Conservation (phyloP, 1,140 invertebrate species). For the Brachionus rubens region DNA sequence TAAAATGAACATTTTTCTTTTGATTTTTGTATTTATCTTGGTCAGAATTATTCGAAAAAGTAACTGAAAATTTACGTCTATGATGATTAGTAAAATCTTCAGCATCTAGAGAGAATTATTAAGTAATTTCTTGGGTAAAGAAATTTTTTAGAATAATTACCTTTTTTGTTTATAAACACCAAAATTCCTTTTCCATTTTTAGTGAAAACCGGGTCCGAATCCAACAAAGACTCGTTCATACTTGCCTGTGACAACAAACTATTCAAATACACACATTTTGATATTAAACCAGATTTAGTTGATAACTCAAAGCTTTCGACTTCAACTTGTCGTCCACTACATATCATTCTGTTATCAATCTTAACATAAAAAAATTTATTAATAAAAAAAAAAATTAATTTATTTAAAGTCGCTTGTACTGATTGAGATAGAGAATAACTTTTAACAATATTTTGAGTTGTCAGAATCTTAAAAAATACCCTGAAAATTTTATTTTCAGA, state of each 20-base stretch:
- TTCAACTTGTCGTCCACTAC: conserved; percentile 46
- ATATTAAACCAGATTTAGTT: conserved; percentile 40
- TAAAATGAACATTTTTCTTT: conserved; percentile 39
- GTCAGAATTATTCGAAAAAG: background rate
- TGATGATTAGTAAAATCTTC: conserved; percentile 23
- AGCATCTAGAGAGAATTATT: background rate
- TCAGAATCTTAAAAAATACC: no score
- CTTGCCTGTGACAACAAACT: conserved; percentile 4
- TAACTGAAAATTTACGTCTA: conserved; percentile 32
- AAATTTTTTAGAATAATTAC: conserved; percentile 4
- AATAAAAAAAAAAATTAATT: background rate
- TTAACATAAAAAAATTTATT: conserved; percentile 16
- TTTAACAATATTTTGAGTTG: no score
- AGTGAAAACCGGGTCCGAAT: conserved; percentile 31
- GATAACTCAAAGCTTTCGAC: conserved; percentile 41
- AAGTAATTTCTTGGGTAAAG: no score
- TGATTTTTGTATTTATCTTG: conserved; percentile 21
- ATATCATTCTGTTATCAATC: conserved; percentile 46
- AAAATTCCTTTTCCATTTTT: conserved; percentile 36
- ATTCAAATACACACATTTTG: conserved; percentile 41
- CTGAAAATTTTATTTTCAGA: background rate
- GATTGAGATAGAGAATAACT: no score
- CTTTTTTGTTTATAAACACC: conserved; percentile 29
- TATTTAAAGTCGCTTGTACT: no score
- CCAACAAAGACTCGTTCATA: conserved; percentile 19